Base-by-base conservation (phyloP, 2,888 invertebrate species). In the Pollenia amentaria region DNA sequence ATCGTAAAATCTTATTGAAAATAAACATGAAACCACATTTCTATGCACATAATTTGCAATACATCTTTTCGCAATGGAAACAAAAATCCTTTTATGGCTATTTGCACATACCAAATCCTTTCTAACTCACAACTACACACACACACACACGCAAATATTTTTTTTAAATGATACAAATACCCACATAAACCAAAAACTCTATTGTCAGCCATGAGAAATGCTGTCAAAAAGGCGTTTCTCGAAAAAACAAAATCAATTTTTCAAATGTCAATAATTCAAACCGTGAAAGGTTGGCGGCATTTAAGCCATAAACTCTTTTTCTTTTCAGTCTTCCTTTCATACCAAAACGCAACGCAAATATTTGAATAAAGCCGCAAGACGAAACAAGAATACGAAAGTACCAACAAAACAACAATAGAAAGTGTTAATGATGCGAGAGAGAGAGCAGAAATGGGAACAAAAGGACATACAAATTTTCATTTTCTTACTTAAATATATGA, bases 371-470 rank as follows among this genome's bases (percentile, higher is more conserved):
- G 87, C 87, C 82, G 84, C 81, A 84, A 84, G 84, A 78, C 21
- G 77, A 60, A 80, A 81, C 16, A 51, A 51, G 44, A 60, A 38
- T 53, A 78, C 55, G 46, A 78, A 73, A 65, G 70, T 53, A 48
- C 21, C 78, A 77, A 64, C 46, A 77, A 65, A 75, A 76, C 29
- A 70, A 84, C 81, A 88, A 87, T 77, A 55, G 87, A 88, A 89
- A 88, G 89, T 88, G 89, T 88, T 89, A 89, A 88, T 89, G 89
- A 88, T 89, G 88, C 64, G 57, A 75, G 78, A 29, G 65, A 78
- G 51, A 62, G 29, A 76, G 51, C n/a, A 21, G 9, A 80, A 80
- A 38, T 62, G 53, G 3, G 40, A 10, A 69, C 38, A 62, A 84
- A 73, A 87, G 73, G 55, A 78, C 64, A 21, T n/a, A 38, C 18